These are phyloP conservation scores for Drosophila watanabei DNA, from an alignment of 1,140 invertebrate genomes.

Conservation along the genomic window DNA sequence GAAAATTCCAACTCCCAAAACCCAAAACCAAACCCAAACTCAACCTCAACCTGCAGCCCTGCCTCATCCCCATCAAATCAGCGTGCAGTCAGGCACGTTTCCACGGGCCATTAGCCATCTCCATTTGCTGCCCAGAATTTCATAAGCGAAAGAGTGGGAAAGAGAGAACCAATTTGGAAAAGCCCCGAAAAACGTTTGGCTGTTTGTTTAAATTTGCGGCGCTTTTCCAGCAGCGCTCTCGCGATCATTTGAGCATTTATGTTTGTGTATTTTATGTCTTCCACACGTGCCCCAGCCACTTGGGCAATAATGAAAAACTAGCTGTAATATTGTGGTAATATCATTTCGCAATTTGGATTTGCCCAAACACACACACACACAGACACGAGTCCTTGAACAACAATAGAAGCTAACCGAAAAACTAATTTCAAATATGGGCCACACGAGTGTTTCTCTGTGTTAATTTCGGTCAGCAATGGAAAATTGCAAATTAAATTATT, in stretches of 20 bases:
- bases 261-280: slow-evolving; percentile 59
- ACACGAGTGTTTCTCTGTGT: slow-evolving; percentile 3
- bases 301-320: slow-evolving; percentile 59
- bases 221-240: not conserved
- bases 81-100: slow-evolving; percentile 54
- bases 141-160: not conserved
- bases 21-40: not conserved
- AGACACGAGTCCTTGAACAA: slow-evolving; percentile 24
- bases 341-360: slow-evolving; percentile 72
- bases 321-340: slow-evolving; percentile 72
- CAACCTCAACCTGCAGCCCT: not conserved
- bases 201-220: slow-evolving; percentile 55
- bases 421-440: slow-evolving; percentile 52
- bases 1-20: not conserved
- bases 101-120: slow-evolving; percentile 55
- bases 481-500: slow-evolving; percentile 70
- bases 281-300: slow-evolving; percentile 33
- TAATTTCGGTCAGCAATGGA: slow-evolving; percentile 47
- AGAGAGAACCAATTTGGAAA: slow-evolving; percentile 9
- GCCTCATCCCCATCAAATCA: slow-evolving; percentile 36
- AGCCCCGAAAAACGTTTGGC: slow-evolving; percentile 12
- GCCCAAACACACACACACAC: slow-evolving; percentile 24
- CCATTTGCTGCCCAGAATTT: slow-evolving; percentile 7
- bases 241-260: slow-evolving; percentile 59
- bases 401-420: slow-evolving; percentile 49